Evolutionary conservation across 2,888 invertebrate genomes (phyloP), one percentile per base, ranked within the genome.

Genomic region (Tholera decimalis): DNA sequence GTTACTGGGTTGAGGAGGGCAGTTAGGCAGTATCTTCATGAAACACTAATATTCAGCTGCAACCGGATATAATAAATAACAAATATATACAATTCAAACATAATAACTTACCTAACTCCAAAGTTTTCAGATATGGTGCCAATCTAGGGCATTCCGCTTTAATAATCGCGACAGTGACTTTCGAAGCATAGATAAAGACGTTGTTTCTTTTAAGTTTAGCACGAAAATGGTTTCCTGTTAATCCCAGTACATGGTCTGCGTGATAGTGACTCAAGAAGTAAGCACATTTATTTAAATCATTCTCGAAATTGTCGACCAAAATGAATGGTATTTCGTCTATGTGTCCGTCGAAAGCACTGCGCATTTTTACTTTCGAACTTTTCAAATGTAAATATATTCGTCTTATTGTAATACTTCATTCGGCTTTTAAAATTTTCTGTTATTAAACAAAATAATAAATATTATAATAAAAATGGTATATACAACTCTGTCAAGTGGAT

Each of bases 241-340:
- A 80, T 0, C 97, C 97, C 5, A 83, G 59, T 82, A 96, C 96
- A 79, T 97, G 97, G 85, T 97, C 97, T 0, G 83, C 77, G 75
- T 97, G 97, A 72, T 96, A 97, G 80, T 97, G 97, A 33, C 97
- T 97, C 6, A 97, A 83, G 83, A 97, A 97, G 86, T 96, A 97
- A 0, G 95, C 95, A 43, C 90, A 90, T 50, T 93, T 83, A 73
- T 95, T 94, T 0, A 89, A 77, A 39, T 84, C 88, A 35, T 75
- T 69, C 64, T 94, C 90, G 74, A 96, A 97, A 72, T 96, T 94
- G 89, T 97, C 97, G 4, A 97, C 95, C 1, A 96, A 93, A 55
- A 97, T 96, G 20, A 95, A 96, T 0, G 96, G 96, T 72, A 97
- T 95, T 89, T 97, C 97, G 13, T 91, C 80, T 50, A 97, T 93